Base-by-base conservation (phyloP, 2,888 invertebrate genomes). In the Ichneumoninae sp. region DNA sequence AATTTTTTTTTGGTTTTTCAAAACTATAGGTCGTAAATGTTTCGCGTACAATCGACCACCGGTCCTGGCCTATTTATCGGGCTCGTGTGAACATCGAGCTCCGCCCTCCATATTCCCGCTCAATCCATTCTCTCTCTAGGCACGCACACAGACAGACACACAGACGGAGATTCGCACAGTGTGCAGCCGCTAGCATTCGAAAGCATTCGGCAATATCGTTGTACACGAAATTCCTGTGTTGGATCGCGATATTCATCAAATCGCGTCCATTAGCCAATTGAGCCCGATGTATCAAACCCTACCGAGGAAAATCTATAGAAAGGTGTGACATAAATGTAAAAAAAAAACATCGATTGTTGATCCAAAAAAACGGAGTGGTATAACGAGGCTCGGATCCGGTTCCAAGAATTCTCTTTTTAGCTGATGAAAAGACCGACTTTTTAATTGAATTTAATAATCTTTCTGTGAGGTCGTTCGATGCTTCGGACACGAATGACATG, bases 251-350 rank as follows among this genome's bases (percentile, higher is more conserved):
- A 33, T 33, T 7, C 62, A 62, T 62, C 33, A 62, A 62, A 62
- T 62, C 62, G n/a, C 16, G 33, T 62, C 62, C 62, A 62, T 62
- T 62, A 62, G 62, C 33, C 33, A 33, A 62, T 62, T 30, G 62
- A 33, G 30, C 62, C 62, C n/a, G 62, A 62, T 33, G 30, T 62
- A 33, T 62, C 33, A 33, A 16, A 62, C 6, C 5, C 33, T 2
- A 33, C 33, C 33, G 33, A n/a, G 26, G 26, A 30, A 1, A 62
- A 62, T 62, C 30, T 13, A 33, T 33, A 62, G 33, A 1, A 7
- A 13, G n/a, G 16, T 2, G 2, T 4, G 16, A n/a, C 62, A 33
- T 33, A 3, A 62, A 33, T 62, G 62, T 16, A 33, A 30, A 6
- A 7, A 33, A 7, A n/a, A 33, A 62, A 40, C 2, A 40, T 62